phyloP scores from a whole-genome alignment of 2,888 invertebrate genomes.

The Lycophotia porphyrea region DNA sequence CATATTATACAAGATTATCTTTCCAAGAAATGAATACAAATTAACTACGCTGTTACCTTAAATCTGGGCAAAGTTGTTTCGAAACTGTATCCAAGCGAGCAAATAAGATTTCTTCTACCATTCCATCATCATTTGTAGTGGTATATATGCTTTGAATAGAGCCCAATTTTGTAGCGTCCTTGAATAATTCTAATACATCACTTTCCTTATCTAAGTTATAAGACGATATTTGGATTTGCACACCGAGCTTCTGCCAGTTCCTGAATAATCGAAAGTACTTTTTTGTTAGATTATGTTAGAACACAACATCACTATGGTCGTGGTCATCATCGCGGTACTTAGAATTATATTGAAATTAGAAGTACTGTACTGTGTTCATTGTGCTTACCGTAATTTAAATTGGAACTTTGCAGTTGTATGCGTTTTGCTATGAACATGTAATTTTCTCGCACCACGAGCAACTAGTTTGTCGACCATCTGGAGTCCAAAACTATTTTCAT shows the following conservation, averaged over 20 bases:
- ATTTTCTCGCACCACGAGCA: constrained; percentile 72
- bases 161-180: constrained; percentile 55
- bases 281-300: neutral
- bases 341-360: no score
- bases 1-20: neutral
- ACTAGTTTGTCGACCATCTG: constrained; percentile 72
- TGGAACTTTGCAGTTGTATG: constrained; percentile 53
- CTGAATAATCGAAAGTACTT: constrained; percentile 39
- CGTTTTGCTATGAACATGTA: constrained; percentile 63
- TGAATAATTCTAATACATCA: constrained; percentile 56
- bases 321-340: no score
- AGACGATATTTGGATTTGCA: constrained; percentile 55
- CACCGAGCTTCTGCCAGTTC: constrained; percentile 66
- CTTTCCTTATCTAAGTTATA: constrained; percentile 34
- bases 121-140: constrained; percentile 44
- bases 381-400: constrained; percentile 68
- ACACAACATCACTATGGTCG: no score
- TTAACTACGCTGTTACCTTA: constrained; percentile 28
- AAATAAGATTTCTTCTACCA: constrained; percentile 53
- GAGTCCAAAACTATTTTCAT: constrained; percentile 67
- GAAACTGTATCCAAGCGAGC: constrained; percentile 65
- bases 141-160: constrained; percentile 70
- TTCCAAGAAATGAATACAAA: neutral
- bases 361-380: no score
- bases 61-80: constrained; percentile 53